A percentile compares a stretch with the other conserved stretches of the same genome.
phyloP scores from a whole-genome alignment of 1,140 invertebrate species.

The Macrotrachela quadricornifera region DNA sequence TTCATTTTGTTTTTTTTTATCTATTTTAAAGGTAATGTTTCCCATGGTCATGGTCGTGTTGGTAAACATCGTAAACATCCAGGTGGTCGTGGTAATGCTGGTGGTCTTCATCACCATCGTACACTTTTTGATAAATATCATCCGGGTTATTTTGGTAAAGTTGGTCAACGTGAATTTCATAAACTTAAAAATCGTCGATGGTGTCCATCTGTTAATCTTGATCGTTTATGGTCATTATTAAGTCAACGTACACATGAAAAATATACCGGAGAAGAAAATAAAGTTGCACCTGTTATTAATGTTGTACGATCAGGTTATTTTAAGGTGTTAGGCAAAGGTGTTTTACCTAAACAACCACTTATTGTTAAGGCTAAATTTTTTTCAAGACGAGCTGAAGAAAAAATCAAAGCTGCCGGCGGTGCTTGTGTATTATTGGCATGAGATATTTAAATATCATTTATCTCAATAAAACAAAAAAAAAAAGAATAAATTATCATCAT shows the following conservation, averaged over 20 bases:
- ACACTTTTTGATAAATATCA: conserved; percentile 99
- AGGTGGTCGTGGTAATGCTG: conserved; percentile 98
- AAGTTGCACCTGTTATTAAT: conserved; percentile 78
- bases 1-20: too few species aligned
- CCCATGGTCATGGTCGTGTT: conserved; percentile 94
- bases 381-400: conserved; percentile 81
- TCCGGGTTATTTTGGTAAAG: conserved; percentile 99
- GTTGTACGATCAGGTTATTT: conserved; percentile 82
- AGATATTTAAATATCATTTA: too few species aligned
- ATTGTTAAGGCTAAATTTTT: conserved; percentile 99
- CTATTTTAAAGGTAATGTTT: conserved; percentile 58
- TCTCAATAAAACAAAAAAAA: too few species aligned
- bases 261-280: conserved; percentile 53
- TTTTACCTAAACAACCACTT: conserved; percentile 79
- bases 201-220: conserved; percentile 77
- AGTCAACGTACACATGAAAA: conserved; percentile 60
- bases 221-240: conserved; percentile 88
- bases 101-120: conserved; percentile 95
- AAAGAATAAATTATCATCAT: too few species aligned
- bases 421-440: conserved; percentile 80
- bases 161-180: conserved; percentile 98
- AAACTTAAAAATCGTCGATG: conserved; percentile 66
- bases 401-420: conserved; percentile 88
- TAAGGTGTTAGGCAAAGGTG: conserved; percentile 91
- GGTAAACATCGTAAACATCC: conserved; percentile 99